phyloP scores from a whole-genome alignment of 1,140 invertebrate species.

The Bactericera cockerelli region DNA sequence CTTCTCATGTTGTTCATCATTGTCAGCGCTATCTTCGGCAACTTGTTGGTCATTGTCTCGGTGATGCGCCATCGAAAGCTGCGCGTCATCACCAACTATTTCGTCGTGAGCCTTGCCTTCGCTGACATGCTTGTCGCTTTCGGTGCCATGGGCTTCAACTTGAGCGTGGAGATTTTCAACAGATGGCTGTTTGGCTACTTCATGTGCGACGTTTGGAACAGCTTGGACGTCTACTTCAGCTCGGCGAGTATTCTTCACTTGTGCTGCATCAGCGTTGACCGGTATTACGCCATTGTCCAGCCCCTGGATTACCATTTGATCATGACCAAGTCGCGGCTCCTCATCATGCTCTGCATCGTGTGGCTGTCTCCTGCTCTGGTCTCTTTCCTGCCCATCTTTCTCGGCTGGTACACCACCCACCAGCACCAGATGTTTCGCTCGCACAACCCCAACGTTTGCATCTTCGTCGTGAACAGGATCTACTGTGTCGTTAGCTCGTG shows the following conservation, averaged over 20 bases:
- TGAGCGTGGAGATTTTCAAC: slow-evolving; percentile 61
- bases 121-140: slow-evolving; percentile 84
- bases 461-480: slow-evolving; percentile 72
- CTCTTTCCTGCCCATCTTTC: slow-evolving; percentile 89
- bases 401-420: slow-evolving; percentile 76
- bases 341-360: slow-evolving; percentile 64
- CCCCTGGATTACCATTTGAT: slow-evolving; percentile 77
- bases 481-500: slow-evolving; percentile 82
- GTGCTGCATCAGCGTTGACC: slow-evolving; percentile 86
- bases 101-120: slow-evolving; percentile 81
- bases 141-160: slow-evolving; percentile 92
- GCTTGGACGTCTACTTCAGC: slow-evolving; percentile 87
- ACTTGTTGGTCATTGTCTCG: slow-evolving; percentile 67
- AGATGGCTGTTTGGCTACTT: slow-evolving; percentile 73
- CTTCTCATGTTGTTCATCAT: slow-evolving; percentile 70
- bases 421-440: slow-evolving; percentile 48
- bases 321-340: slow-evolving; percentile 68
- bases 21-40: slow-evolving; percentile 69
- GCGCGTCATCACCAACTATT: slow-evolving; percentile 83
- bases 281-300: slow-evolving; percentile 79
- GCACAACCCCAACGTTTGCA: slow-evolving; percentile 59
- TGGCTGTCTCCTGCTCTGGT: slow-evolving; percentile 85
- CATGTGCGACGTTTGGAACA: slow-evolving; percentile 90
- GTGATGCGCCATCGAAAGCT: slow-evolving; percentile 53
- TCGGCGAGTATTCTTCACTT: slow-evolving; percentile 90